Percentiles rank a stretch among this genome's conserved stretches.
These are phyloP conservation scores for Catharus minimus DNA, from an alignment of 2,113 vertebrate genomes.

Conservation along the genomic window DNA sequence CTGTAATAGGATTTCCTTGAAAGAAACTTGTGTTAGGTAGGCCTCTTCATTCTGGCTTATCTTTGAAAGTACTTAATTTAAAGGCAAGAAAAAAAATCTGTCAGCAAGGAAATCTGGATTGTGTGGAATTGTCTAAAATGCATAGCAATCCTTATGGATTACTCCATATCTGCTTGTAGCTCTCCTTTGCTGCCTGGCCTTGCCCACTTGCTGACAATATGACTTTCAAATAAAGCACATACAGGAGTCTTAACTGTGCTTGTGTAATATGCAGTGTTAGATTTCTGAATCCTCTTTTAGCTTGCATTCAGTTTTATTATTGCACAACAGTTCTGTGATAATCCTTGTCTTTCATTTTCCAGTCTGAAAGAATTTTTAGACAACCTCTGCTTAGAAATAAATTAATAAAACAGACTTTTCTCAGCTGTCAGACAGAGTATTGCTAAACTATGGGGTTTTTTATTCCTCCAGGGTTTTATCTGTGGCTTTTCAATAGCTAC, in stretches of 20 bases:
- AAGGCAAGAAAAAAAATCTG: neutral
- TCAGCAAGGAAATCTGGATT: neutral
- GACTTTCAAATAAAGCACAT: neutral
- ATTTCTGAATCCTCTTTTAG: neutral
- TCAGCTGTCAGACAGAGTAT: neutral
- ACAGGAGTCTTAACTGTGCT: neutral
- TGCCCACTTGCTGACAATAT: neutral
- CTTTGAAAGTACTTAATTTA: neutral
- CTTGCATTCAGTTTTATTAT: neutral
- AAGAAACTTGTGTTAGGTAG: neutral
- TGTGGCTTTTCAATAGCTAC: slow-evolving; percentile 94
- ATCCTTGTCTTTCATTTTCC: neutral
- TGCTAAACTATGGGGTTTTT: neutral
- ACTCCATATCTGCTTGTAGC: neutral
- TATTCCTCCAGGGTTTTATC: slow-evolving; percentile 85
- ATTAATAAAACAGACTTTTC: slow-evolving; percentile 48
- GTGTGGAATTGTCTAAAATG: neutral
- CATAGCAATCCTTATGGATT: neutral
- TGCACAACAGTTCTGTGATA: neutral
- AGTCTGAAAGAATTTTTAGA: neutral
- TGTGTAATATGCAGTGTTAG: neutral
- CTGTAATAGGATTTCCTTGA: neutral
- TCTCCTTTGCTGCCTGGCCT: neutral
- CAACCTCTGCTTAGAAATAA: neutral
- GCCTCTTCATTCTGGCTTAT: neutral